A percentile compares a stretch with the other conserved stretches of the same genome.
phyloP scores from a whole-genome alignment of 1,140 invertebrate genomes.

The Drosophila pandora region DNA sequence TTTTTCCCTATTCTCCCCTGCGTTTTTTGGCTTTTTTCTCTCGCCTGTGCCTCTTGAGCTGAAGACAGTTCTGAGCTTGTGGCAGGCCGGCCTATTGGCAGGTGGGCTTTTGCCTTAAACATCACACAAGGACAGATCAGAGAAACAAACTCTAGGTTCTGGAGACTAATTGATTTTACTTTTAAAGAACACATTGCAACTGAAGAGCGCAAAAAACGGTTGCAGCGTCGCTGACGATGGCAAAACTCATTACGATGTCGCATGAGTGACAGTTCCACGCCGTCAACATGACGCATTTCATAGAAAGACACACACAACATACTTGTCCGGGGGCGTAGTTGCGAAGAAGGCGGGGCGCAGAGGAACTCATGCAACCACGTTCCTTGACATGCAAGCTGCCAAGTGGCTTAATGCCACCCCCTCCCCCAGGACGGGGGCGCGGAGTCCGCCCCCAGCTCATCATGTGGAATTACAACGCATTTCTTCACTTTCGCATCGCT shows the following conservation, averaged over 20 bases:
- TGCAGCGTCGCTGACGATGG: slow-evolving; percentile 39
- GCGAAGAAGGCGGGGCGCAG: not conserved
- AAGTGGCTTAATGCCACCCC: slow-evolving; percentile 65
- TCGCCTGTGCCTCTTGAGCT: not conserved
- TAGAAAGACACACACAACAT: slow-evolving; percentile 49
- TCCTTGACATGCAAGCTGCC: slow-evolving; percentile 38
- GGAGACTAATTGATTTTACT: not conserved
- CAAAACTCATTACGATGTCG: slow-evolving; percentile 77
- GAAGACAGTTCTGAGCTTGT: slow-evolving; percentile 16
- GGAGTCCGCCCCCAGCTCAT: not conserved
- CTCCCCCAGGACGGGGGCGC: not conserved
- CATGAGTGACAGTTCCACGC: slow-evolving; percentile 78
- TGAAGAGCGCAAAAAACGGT: not conserved
- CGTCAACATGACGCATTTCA: slow-evolving; percentile 81
- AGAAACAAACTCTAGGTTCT: not conserved
- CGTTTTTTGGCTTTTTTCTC: slow-evolving; percentile 20
- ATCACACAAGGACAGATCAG: not conserved
- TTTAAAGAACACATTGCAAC: not conserved
- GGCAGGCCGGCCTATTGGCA: slow-evolving; percentile 13
- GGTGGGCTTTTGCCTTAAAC: too few relatives aligned
- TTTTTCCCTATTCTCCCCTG: slow-evolving; percentile 33
- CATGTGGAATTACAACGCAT: slow-evolving; percentile 75
- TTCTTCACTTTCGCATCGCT: slow-evolving; percentile 80
- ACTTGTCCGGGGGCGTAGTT: not conserved
- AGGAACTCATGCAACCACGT: slow-evolving; percentile 53